Evolutionary conservation across 2,888 invertebrate species (phyloP).

Genomic region (Ichneumoninae sp.): DNA sequence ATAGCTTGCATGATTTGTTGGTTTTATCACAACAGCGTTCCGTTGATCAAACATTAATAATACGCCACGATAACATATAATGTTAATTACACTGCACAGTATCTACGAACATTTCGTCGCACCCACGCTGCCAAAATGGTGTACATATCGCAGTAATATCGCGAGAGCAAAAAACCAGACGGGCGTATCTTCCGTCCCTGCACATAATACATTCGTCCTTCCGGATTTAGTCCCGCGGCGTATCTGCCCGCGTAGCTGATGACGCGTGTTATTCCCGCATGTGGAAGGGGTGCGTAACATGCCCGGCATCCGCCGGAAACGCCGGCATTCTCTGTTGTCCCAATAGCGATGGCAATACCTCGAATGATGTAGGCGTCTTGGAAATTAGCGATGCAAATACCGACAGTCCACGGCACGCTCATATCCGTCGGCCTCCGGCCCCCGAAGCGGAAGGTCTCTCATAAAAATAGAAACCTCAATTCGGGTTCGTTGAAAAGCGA

Average conservation of each 20-base stretch:
- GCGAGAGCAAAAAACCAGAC: neutral
- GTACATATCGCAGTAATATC: neutral
- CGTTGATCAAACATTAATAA: neutral
- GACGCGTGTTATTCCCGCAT: neutral
- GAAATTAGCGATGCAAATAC: slow-evolving; percentile 28
- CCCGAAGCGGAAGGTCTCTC: neutral
- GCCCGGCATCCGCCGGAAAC: slow-evolving; percentile 13
- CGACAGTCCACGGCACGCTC: neutral
- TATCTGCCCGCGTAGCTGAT: neutral
- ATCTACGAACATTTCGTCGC: neutral
- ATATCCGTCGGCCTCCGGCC: neutral
- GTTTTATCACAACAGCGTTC: neutral
- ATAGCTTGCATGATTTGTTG: neutral
- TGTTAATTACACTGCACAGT: neutral
- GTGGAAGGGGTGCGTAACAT: slow-evolving; percentile 4
- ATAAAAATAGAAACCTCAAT: neutral
- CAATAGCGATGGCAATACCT: slow-evolving; percentile 6
- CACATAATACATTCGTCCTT: neutral
- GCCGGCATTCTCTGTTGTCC: slow-evolving; percentile 5
- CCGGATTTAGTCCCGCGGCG: neutral
- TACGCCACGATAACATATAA: neutral
- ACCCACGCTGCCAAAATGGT: neutral
- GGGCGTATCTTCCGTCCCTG: neutral
- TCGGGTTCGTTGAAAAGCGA: neutral
- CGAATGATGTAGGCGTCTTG: neutral